Evolutionary conservation across 2,113 vertebrate genomes (phyloP), one percentile per base, ranked within the genome.

Genomic region (Takifugu flavidus): DNA sequence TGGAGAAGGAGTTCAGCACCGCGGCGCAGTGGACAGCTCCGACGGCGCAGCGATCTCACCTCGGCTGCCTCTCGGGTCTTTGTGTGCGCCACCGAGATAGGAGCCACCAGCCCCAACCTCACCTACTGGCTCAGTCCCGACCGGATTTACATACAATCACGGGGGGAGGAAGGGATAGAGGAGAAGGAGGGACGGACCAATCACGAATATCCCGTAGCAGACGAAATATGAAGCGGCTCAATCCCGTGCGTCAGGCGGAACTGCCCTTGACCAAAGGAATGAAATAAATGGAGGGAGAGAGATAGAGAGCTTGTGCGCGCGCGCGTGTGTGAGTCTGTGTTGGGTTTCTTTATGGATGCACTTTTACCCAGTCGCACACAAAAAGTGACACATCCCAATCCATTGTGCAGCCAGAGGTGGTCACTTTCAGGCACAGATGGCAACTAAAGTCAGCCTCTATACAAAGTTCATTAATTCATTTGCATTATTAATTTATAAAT

Each of bases 121-220:
- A 85, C 82, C 77, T 77, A 86, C 85, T 67, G 86, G 77, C 78
- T 82, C 50, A 72, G 69, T 80, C 86, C 82, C 71, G 63, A 72
- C 56, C 42, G 53, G 65, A 87, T 90, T 88, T 89, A 82, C 87
- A 89, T 88, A 84, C 85, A 82, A 83, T 84, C 84, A 84, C 75
- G 62, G 34, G 45, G 45, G 27, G 51, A 13, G 62, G 50, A 74
- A 26, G 72, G 75, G 67, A 54, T 26, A 57, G 59, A 31, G 27
- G 57, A 52, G 61, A 53, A 54, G 34, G 50, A 29, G 60, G 47
- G 53, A 29, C 15, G 73, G 64, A 74, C 89, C 89, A 91, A 91
- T 91, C 82, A 75, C 54, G 55, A 62, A 74, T 77, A 58, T 53
- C 52, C 71, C 70, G 70, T 66, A 70, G 73, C 72, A 50, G 80